Conservation (phyloP, 1,140 invertebrate genomes). For the Propsilocerus akamusi region DNA sequence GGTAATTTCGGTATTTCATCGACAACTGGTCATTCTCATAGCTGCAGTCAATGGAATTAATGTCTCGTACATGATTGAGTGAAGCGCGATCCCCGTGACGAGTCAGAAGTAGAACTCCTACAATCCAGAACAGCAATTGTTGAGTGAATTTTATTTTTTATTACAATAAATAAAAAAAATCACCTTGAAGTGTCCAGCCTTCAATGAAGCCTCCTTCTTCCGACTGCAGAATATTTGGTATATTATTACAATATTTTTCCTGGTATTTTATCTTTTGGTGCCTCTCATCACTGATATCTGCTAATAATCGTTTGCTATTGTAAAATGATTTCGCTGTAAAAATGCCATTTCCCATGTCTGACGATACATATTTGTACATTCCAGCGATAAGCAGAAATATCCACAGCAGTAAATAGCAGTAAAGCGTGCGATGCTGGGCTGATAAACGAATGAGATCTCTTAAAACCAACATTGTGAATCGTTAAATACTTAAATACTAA, state of each 20-base stretch:
- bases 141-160: neutral
- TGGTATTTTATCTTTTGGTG: conserved; percentile 9
- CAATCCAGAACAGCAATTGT: neutral
- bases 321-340: conserved; percentile 8
- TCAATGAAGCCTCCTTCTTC: conserved; percentile 42
- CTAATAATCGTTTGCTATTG: conserved; percentile 16
- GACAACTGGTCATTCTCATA: conserved; percentile 27
- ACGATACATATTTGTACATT: conserved; percentile 55
- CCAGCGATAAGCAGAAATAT: conserved; percentile 53
- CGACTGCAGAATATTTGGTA: conserved; percentile 37
- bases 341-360: conserved; percentile 18
- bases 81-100: conserved; percentile 79
- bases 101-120: conserved; percentile 47
- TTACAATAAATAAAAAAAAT: neutral
- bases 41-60: conserved; percentile 58
- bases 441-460: conserved; percentile 43
- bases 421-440: conserved; percentile 51
- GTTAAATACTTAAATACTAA: no score
- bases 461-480: no score
- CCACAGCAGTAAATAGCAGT: conserved; percentile 61
- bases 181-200: conserved; percentile 51
- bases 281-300: conserved; percentile 16
- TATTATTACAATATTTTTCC: conserved; percentile 38
- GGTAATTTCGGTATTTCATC: conserved; percentile 23
- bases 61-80: conserved; percentile 54